Evolutionary conservation across 2,113 vertebrate genomes (phyloP).

Genomic region (Prochilodus magdalenae): DNA sequence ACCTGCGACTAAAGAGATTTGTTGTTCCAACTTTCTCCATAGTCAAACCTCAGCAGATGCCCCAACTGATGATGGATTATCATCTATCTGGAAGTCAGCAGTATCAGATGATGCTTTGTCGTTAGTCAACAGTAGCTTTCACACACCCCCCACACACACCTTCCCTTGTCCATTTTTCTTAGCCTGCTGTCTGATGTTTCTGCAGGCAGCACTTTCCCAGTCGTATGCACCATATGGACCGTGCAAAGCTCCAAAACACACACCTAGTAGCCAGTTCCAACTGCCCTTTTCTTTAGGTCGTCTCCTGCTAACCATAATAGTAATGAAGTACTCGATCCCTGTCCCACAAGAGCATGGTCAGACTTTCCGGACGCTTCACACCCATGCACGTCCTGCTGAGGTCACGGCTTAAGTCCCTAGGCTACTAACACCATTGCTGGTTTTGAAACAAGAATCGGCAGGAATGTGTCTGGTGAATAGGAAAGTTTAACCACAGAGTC

Average conservation of each 20-base stretch:
- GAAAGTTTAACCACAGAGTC: constrained; percentile 37
- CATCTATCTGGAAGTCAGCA: neutral
- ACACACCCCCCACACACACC: constrained; percentile 1
- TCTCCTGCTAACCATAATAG: constrained; percentile 16
- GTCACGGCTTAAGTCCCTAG: constrained; percentile 35
- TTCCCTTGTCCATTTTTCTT: neutral
- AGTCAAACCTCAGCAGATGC: constrained; percentile 11
- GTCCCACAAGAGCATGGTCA: constrained; percentile 15
- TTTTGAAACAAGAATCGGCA: constrained; percentile 42
- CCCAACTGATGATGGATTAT: constrained; percentile 8
- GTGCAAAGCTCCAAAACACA: constrained; percentile 13
- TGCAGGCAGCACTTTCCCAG: constrained; percentile 14
- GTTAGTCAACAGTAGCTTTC: constrained; percentile 39
- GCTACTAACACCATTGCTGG: constrained; percentile 27
- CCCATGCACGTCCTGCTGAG: constrained; percentile 38
- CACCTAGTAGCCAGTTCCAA: constrained; percentile 17
- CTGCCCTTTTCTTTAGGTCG: neutral
- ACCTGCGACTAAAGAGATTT: neutral
- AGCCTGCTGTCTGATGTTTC: neutral
- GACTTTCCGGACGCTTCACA: constrained; percentile 25
- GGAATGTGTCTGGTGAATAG: constrained; percentile 38
- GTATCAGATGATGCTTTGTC: constrained; percentile 15
- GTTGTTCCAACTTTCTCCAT: neutral
- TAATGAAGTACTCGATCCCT: constrained; percentile 41
- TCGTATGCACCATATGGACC: constrained; percentile 1